Evolutionary conservation across 2,888 invertebrate species (phyloP), one percentile per base, ranked within the genome.

Genomic region (Onchidella celtica): DNA sequence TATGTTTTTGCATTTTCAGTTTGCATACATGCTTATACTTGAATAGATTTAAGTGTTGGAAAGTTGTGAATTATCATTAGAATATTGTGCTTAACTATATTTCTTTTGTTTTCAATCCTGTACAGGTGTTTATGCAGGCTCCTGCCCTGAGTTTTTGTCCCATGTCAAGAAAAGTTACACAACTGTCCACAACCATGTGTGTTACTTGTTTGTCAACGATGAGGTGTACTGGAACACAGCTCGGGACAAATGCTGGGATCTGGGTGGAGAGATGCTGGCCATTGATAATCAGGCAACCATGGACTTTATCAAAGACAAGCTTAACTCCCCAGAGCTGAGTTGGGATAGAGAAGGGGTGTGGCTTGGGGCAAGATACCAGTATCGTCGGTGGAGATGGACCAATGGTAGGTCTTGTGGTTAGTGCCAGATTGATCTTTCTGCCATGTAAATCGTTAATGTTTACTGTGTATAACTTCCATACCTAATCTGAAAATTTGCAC

Each of bases 201-300:
- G 91, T 81, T 91, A 90, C 81, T 73, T 88, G 83, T 91, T 90
- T 84, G 84, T 90, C 3, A 80, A 87, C 73, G 38, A 81, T 24
- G 90, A 90, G 77, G 86, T 85, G 77, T 89, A 85, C 81, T 91
- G 90, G 90, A 86, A 87, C 24, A 83, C 86, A 29, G 91, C 91
- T 11, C 81, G 88, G 9, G 55, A 75, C 3, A 78, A 84, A 36
- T 91, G 91, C 82, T 89, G 87, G 88, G 79, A 85, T 21, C 83
- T 87, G 81, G 90, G 90, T 3, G 91, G 90, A 17, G 90, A 90
- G 76, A 84, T 91, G 84, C 79, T 91, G 6, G 70, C 76, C 38
- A 86, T 91, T 21, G 83, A 84, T 9, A 81, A 87, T 69, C 63
- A 69, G 57, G 84, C 81, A 24, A 89, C 88, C 61, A 90, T 90